Evolutionary conservation across 2,797 vertebrate genomes (phyloP).

Genomic region (Cynodonichthys magdalenae): DNA sequence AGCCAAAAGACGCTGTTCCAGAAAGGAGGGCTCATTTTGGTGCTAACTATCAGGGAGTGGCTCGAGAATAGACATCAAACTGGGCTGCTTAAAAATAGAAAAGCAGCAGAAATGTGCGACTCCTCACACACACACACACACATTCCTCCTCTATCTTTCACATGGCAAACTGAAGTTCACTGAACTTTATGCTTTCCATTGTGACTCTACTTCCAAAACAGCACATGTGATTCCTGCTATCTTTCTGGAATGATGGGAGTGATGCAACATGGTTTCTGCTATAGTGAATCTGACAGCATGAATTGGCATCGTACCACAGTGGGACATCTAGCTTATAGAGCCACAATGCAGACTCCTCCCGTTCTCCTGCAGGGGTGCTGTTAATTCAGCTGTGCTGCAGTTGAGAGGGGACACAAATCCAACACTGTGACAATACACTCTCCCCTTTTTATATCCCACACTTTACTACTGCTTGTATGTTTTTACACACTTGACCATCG

Average conservation of each 20-base stretch:
- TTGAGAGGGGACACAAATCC: constrained; percentile 52
- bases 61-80: constrained; percentile 79
- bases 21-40: constrained; percentile 74
- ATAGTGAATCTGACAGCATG: constrained; percentile 29
- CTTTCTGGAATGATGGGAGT: constrained; percentile 24
- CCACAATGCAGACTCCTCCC: constrained; percentile 43
- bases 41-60: constrained; percentile 67
- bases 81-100: constrained; percentile 81
- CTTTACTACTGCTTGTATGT: neutral
- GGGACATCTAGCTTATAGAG: constrained; percentile 50
- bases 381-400: constrained; percentile 76
- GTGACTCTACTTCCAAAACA: constrained; percentile 20
- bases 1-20: constrained; percentile 73
- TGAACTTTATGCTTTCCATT: constrained; percentile 28
- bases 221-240: constrained; percentile 35
- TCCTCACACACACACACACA: constrained; percentile 6
- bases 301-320: constrained; percentile 31
- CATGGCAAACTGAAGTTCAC: constrained; percentile 15
- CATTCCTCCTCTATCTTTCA: constrained; percentile 19
- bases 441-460: constrained; percentile 9
- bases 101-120: constrained; percentile 50
- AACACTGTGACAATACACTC: constrained; percentile 46
- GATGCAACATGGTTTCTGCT: constrained; percentile 11
- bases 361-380: constrained; percentile 44
- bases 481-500: neutral